Base-by-base conservation (phyloP, 1,140 invertebrate genomes). In the Pemphigus obesinymphae region DNA sequence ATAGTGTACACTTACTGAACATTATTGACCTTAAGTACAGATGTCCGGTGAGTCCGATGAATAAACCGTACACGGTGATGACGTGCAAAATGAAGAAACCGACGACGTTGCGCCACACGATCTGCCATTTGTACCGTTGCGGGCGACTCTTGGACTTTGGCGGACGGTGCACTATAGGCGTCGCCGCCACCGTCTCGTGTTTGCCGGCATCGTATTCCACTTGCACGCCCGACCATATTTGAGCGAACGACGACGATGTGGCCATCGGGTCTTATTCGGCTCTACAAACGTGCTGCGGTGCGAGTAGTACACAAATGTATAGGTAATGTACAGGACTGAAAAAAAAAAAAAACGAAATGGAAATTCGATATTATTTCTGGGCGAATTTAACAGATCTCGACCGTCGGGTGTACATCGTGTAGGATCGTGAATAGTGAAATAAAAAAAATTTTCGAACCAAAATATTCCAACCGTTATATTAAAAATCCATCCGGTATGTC, bases 101-200 rank as follows among this genome's bases (percentile, higher is more conserved):
- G n/a, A 92, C 86, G 2, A 92, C 91, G 84, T 93, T 93, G 86
- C 91, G 89, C 91, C 92, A 93, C 2, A 92, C 91, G 83, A 95
- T 91, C 75, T 89, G 87, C 91, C 90, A 91, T 85, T 86, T 83
- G 78, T 90, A 89, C 23, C 86, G 23, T 13, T 72, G 43, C 17
- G 70, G 2, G 1, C 23, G 2, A 31, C 26, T 72, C 23, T 73
- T 50, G 17, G 43, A 1, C 26, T 31, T 31, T 4, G 70, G 29
- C 40, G 70, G 2, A 1, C 43, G 70, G 29, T 26, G 68, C 23
- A 45, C n/a, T 15, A 70, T 94, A 93, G 43, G 91, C 90, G 37
- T 13, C 0, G 91, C 89, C 83, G 68, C 13, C n/a, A 15, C 37
- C 5, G 37, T 0, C 4, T 34, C 11, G 11, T 2, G 15, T 6